Evolutionary conservation across 2,797 vertebrate genomes (phyloP), one percentile per base, ranked within the genome.

Genomic region (Melanotaenia boesemani): DNA sequence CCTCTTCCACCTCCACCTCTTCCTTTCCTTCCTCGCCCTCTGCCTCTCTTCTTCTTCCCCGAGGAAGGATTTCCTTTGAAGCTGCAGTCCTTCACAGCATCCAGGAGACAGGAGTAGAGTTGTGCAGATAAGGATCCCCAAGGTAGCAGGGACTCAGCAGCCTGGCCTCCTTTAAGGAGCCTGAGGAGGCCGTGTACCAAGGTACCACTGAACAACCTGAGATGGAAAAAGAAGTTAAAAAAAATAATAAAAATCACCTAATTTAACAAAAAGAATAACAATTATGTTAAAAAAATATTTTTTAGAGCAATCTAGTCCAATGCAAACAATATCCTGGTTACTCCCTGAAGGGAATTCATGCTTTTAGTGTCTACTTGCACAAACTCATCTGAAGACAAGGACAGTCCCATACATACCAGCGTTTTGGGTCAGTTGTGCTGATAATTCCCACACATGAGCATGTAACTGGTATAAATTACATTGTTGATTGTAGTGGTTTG

Each of bases 121-220:
- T 89, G 88, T 54, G 46, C 34, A 3, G 91, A 90, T 34, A 81
- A 57, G 52, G 77, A 63, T 11, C 72, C 76, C 1, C 72, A 84
- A 0, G 70, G 55, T 4, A 95, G 60, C 41, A 94, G 59, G 20
- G 80, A 75, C 50, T 94, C 91, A 0, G 87, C 81, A n/a, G 77
- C 7, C 8, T 20, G 30, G 65, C 94, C 93, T 2, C 72, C 88
- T 74, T 83, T 91, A 30, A 95, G 82, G 37, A 63, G 81, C 58
- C 64, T 68, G 68, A 90, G 52, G 48, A 95, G 75, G 11, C 95
- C 93, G 7, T 95, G 94, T 26, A 93, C 79, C 82, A 96, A 72
- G 4, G 94, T 93, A 10, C 95, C 95, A 18, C 91, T 95, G 87
- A 91, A 95, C 80, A 95, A 57, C 88, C 95, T 96, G 70, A 76